A percentile compares a stretch with the other conserved stretches of the same genome.
Evolutionary conservation across 2,888 invertebrate genomes (phyloP).

Genomic region (Synergus japonicus): DNA sequence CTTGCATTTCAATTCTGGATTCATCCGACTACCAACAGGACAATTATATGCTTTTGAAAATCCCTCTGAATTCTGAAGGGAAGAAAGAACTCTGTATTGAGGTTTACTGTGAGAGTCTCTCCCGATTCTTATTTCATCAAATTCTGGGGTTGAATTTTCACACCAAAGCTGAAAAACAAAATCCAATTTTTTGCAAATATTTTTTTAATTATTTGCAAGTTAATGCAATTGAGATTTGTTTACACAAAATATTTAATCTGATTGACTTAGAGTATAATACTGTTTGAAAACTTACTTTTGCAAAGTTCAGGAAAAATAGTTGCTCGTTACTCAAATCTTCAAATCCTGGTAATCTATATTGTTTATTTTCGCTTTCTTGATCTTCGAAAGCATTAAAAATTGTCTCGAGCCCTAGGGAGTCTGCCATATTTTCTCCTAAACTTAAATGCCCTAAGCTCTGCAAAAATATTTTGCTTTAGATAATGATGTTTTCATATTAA

Average conservation of each 20-base stretch:
- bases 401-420: neutral
- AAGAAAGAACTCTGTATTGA: slow-evolving; percentile 54
- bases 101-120: slow-evolving; percentile 63
- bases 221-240: too few species aligned
- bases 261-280: neutral
- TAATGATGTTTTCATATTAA: too few species aligned
- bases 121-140: neutral
- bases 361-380: neutral
- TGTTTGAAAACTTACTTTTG: slow-evolving; percentile 38
- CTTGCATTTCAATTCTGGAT: slow-evolving; percentile 43
- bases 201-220: too few species aligned
- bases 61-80: slow-evolving; percentile 14
- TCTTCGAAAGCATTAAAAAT: neutral
- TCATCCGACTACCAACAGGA: slow-evolving; percentile 12
- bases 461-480: neutral
- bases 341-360: neutral
- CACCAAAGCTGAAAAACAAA: neutral
- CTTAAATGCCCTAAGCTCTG: neutral
- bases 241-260: too few species aligned
- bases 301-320: neutral
- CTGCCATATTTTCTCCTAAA: slow-evolving; percentile 13
- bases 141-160: slow-evolving; percentile 1
- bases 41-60: slow-evolving; percentile 28
- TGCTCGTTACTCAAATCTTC: neutral
- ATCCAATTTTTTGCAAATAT: neutral